phyloP scores from a whole-genome alignment of 2,113 vertebrate genomes.

The Prinia subflava region DNA sequence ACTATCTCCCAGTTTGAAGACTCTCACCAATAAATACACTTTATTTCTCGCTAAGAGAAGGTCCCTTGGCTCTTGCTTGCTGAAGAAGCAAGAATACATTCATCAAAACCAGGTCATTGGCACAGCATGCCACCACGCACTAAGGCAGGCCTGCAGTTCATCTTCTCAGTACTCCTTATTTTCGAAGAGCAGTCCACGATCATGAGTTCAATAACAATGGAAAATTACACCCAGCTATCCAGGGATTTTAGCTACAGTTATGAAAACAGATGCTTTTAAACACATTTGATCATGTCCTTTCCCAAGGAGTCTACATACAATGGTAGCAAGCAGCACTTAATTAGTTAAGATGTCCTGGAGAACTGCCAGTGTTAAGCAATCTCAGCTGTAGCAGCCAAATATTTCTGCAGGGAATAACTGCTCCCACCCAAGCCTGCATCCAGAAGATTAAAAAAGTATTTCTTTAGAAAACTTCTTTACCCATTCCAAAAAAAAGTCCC shows the following conservation, averaged over 20 bases:
- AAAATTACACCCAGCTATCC: conserved; percentile 47
- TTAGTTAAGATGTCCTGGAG: conserved; percentile 50
- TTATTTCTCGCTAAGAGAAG: background rate
- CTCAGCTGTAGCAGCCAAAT: conserved; percentile 27
- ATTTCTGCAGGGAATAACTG: conserved; percentile 46
- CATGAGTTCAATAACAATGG: conserved; percentile 26
- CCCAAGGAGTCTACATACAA: background rate
- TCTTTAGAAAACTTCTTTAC: conserved; percentile 5
- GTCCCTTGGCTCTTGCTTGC: background rate
- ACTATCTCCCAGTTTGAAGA: background rate
- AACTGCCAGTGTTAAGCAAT: conserved; percentile 50
- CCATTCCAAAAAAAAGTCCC: conserved; percentile 10
- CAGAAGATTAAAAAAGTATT: conserved; percentile 25
- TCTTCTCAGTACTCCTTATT: background rate
- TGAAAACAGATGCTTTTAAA: conserved; percentile 49
- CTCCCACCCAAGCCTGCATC: conserved; percentile 35
- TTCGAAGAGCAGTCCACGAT: background rate
- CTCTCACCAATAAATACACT: background rate
- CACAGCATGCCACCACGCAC: background rate
- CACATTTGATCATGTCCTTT: conserved; percentile 22
- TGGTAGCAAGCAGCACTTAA: conserved; percentile 7
- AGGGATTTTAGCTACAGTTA: conserved; percentile 24
- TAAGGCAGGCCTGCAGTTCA: background rate
- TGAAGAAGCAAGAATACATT: background rate
- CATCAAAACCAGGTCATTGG: background rate